Base-by-base conservation (phyloP, 2,113 vertebrate genomes). In the Halcyon senegalensis region DNA sequence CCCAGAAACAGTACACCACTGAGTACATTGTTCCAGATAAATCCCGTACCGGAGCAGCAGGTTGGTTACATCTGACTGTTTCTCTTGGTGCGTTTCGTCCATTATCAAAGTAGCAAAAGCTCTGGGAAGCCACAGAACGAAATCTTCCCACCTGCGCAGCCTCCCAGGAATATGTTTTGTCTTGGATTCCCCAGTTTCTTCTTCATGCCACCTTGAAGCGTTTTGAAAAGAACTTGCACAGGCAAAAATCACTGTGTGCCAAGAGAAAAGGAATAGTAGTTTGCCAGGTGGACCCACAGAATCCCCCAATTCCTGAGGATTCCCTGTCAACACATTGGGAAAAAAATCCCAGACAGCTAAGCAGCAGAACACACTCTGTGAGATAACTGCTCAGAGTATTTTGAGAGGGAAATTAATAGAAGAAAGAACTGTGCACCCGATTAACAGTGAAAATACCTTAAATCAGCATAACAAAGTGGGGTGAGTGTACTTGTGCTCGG, bases 401-500 rank as follows among this genome's bases (percentile, higher is more conserved):
- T 27, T 51, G 30, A 95, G 89, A 91, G 39, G 87, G 79, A 92
- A 94, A 96, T 89, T 82, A 84, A 93, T 93, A 75, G 18, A 72
- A 87, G 91, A 68, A 93, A 60, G 70, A 93, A 79, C 31, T 7
- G 4, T 51, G 91, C 84, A 89, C 87, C 76, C 30, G 53, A 93
- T 94, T 91, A 95, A 69, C 91, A 93, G 53, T n/a, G 93, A 91
- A 87, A 96, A 94, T 87, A 91, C 91, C 89, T 95, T 72, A 87
- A 96, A 96, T 96, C 95, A 95, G 95, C 96, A 85, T 97, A 87
- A 96, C 87, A 95, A 96, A 94, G 87, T 53, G 67, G 80, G 89
- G 93, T 93, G 93, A 96, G 90, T 55, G 73, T 59, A 76, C 93
- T 94, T 78, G 77, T 87, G 93, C 93, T 91, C 87, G 28, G 12